These are phyloP conservation scores for Megamerina dolium DNA, from an alignment of 2,888 invertebrate genomes.

Conservation along the genomic window DNA sequence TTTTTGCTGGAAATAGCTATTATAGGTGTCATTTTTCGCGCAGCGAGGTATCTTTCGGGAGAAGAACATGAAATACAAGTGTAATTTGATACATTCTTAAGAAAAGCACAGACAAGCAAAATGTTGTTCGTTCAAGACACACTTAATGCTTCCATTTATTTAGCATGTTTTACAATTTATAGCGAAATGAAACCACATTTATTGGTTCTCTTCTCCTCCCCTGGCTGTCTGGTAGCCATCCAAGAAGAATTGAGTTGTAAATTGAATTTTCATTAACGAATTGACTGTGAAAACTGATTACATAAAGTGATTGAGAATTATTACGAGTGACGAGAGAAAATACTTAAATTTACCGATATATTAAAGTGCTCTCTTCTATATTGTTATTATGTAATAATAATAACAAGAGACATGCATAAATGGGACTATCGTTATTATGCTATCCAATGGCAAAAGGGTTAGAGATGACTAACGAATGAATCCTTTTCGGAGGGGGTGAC, in stretches of 20 bases:
- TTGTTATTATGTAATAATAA: too few relatives aligned
- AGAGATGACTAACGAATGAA: constrained; percentile 1
- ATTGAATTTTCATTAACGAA: constrained; percentile 1
- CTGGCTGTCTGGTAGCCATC: neutral
- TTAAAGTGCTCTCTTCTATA: too few relatives aligned
- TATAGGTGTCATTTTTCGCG: constrained; percentile 22
- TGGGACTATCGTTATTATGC: too few relatives aligned
- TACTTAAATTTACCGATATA: too few relatives aligned
- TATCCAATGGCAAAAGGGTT: constrained; percentile 6
- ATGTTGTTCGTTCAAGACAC: too few relatives aligned
- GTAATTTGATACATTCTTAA: too few relatives aligned
- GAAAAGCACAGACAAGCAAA: too few relatives aligned
- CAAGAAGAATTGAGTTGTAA: constrained; percentile 3
- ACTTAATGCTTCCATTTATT: constrained; percentile 15
- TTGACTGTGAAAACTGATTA: neutral
- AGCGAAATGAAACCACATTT: constrained; percentile 11
- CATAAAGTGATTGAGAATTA: neutral
- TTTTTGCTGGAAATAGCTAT: constrained; percentile 26
- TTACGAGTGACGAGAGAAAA: too few relatives aligned
- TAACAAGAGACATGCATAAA: too few relatives aligned
- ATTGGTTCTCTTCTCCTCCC: constrained; percentile 3
- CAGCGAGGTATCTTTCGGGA: neutral
- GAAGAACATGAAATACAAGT: too few relatives aligned
- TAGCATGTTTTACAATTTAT: constrained; percentile 14
- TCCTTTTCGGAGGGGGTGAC: too few relatives aligned